Conservation (phyloP, 2,113 vertebrate genomes). For the Perca fluviatilis region DNA sequence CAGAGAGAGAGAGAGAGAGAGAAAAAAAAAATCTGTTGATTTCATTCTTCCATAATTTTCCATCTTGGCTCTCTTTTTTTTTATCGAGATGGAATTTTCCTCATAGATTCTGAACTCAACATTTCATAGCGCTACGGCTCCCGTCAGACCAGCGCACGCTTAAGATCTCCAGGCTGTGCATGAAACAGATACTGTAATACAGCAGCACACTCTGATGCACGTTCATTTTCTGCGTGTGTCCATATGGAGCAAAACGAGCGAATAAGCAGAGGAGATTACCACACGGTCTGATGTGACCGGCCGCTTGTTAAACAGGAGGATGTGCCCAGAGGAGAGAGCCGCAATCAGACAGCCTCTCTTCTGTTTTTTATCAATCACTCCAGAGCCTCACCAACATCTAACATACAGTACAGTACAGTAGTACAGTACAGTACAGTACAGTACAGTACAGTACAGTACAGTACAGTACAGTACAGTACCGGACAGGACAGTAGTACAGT, state of each 20-base stretch:
- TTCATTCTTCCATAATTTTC: neutral
- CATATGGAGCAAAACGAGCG: constrained; percentile 25
- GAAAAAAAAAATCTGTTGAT: neutral
- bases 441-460: too few relatives aligned
- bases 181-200: constrained; percentile 7
- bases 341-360: constrained; percentile 22
- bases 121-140: constrained; percentile 7
- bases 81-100: neutral
- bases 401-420: too few relatives aligned
- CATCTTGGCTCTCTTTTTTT: neutral
- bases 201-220: constrained; percentile 48
- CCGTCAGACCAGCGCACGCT: neutral
- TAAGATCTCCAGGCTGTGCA: neutral
- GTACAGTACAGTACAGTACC: too few relatives aligned
- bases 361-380: neutral
- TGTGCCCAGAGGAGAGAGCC: constrained; percentile 11
- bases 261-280: neutral
- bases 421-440: too few relatives aligned
- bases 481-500: too few relatives aligned
- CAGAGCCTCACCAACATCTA: neutral
- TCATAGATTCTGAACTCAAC: neutral
- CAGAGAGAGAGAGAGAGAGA: neutral
- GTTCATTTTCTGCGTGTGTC: constrained; percentile 46
- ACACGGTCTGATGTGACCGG: neutral
- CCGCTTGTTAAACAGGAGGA: constrained; percentile 12